Base-by-base conservation (phyloP, 2,113 vertebrate species). In the Pseudorhombus dupliciocellatus region DNA sequence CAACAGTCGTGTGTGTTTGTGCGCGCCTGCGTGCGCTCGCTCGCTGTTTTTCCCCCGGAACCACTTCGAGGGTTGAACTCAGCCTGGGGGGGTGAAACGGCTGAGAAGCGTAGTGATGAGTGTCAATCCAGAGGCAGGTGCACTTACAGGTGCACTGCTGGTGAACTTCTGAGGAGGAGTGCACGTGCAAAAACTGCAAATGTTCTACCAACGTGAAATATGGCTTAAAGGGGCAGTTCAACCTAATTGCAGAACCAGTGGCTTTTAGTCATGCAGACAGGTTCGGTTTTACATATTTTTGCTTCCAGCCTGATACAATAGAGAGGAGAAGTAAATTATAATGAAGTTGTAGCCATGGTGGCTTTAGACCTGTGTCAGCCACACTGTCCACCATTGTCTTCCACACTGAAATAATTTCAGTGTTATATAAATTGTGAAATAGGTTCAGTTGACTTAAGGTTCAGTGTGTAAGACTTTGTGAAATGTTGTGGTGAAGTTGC, bases 171-270 rank as follows among this genome's bases (percentile, higher is more conserved):
- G 61, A 56, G 31, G 42, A 61, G 50, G 30, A 22, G 18, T 26
- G 51, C 70, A 40, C 1, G 55, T 28, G 31, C 55, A 61, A 67
- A 69, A 76, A 31, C 22, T 44, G 15, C 24, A 73, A 56, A 66
- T 52, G 14, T 77, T 84, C 66, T 50, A 70, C 60, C 83, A 69
- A 44, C 26, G 21, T 48, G 48, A 77, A 71, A 59, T 66, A 31
- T 51, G 80, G 22, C 37, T 73, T 59, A 52, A 68, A 59, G 61
- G 64, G 55, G 26, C 56, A 64, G 64, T 72, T 83, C 37, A 48
- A 58, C 42, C 51, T 55, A 25, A 71, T 59, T 16, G 7, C 1
- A 21, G 40, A 51, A 31, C 6, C 16, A 24, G 14, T 71, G 28
- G 18, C 60, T 20, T 48, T 44, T 28, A 34, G 25, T 22, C 18